phyloP scores from a whole-genome alignment of 2,797 vertebrate genomes.

The Picus viridis region DNA sequence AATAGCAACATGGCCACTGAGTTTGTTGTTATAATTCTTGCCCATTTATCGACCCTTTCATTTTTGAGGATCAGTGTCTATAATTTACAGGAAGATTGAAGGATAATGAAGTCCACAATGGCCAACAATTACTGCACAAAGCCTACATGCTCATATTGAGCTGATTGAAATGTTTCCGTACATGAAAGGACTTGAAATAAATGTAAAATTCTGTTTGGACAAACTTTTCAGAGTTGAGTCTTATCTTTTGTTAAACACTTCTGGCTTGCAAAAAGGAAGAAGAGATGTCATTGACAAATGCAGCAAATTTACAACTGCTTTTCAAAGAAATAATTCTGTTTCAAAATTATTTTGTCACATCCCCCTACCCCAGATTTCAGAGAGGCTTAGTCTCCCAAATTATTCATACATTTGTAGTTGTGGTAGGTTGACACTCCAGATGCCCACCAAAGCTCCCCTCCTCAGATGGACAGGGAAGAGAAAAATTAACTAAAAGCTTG shows the following conservation, averaged over 20 bases:
- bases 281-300: neutral
- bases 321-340: neutral
- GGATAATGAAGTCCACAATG: neutral
- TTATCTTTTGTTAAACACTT: neutral
- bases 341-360: neutral
- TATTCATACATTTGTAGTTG: neutral
- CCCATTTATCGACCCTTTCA: neutral
- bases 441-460: neutral
- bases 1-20: neutral
- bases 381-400: neutral
- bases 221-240: neutral
- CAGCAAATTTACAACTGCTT: neutral
- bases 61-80: neutral
- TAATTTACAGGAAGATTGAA: neutral
- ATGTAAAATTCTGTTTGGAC: neutral
- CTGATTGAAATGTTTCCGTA: neutral
- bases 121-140: neutral
- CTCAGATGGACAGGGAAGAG: neutral
- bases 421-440: neutral
- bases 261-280: neutral
- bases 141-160: neutral
- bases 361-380: neutral
- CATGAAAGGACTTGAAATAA: neutral
- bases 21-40: neutral
- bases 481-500: neutral